Base-by-base conservation (phyloP, 2,888 invertebrate genomes). In the Drosophila nr. perissopoda region DNA sequence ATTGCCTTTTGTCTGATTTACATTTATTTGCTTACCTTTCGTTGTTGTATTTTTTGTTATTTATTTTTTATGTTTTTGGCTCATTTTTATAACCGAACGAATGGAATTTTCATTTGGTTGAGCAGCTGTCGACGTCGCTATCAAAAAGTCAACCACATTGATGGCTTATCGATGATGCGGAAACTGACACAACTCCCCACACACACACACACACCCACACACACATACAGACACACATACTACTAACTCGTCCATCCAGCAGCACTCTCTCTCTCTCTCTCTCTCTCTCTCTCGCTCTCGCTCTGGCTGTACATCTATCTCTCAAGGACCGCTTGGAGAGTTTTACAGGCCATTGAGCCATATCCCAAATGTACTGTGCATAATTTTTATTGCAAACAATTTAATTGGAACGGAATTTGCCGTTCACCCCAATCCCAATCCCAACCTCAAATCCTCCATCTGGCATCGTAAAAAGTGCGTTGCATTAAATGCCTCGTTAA, bases 341-440 rank as follows among this genome's bases (percentile, higher is more conserved):
- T 79, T 87, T 87, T 68, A 85, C 83, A 81, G 70, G 11, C 74
- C 86, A 85, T 81, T 85, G 83, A 57, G 62, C 70, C 78, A 56
- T 73, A 73, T 63, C 81, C 81, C 85, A 81, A 85, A 85, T 87
- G 85, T 83, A 85, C 83, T 82, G 85, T 85, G 68, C 83, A 79
- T 87, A 85, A 87, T 87, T 85, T 85, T 87, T 85, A 87, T 85
- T 81, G 73, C 79, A 81, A 87, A 77, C 84, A 82, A 78, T 87
- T 83, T 87, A 67, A 82, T 82, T 73, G 65, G 21, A 61, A 56
- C 58, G 58, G 72, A 69, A 73, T 76, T 69, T 67, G 57, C 68
- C 57, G 42, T 56, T 57, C 56, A 27, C 60, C 66, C 67, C 69
- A 80, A 72, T 67, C 36, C 62, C 61, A 51, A 76, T 65, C 53